phyloP scores from a whole-genome alignment of 2,797 vertebrate species.

The Channallabes apus region DNA sequence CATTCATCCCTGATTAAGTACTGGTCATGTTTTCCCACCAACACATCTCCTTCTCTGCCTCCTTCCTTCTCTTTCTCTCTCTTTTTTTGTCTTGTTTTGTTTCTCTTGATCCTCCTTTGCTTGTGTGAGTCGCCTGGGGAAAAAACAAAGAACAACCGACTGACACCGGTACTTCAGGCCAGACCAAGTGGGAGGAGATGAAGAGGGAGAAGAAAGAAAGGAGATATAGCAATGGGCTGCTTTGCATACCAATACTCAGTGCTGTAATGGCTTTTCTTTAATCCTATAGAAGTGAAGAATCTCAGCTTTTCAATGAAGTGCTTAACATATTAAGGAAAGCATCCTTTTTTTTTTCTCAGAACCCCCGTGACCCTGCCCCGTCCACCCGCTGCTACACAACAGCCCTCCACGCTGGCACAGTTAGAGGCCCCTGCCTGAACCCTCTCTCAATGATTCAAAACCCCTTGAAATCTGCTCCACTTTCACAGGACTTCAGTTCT shows the following conservation, averaged over 20 bases:
- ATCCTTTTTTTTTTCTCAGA: slow-evolving; percentile 26
- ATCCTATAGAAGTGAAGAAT: slow-evolving; percentile 22
- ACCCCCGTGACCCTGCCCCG: slow-evolving; percentile 20
- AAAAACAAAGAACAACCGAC: slow-evolving; percentile 25
- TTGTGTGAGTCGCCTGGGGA: slow-evolving; percentile 2
- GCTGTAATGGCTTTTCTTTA: slow-evolving; percentile 40
- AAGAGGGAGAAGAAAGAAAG: slow-evolving; percentile 26
- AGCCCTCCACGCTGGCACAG: background rate
- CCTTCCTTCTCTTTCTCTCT: background rate
- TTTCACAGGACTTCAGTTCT: slow-evolving; percentile 24
- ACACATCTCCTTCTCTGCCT: background rate
- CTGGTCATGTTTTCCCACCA: slow-evolving; percentile 8
- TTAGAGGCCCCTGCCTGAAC: slow-evolving; percentile 18
- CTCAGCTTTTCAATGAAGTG: slow-evolving; percentile 25
- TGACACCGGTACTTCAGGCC: slow-evolving; percentile 39
- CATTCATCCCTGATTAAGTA: background rate
- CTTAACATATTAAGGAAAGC: slow-evolving; percentile 36
- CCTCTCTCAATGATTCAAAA: slow-evolving; percentile 14
- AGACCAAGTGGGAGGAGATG: slow-evolving; percentile 34
- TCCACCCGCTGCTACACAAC: background rate
- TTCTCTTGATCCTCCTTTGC: background rate
- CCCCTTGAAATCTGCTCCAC: slow-evolving; percentile 25
- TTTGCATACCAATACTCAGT: slow-evolving; percentile 55
- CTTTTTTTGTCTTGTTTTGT: background rate
- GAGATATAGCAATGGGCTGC: slow-evolving; percentile 13